A percentile compares a stretch with the other conserved stretches of the same genome.
phyloP scores from a whole-genome alignment of 2,113 vertebrate genomes.

The Chinchilla lanigera region DNA sequence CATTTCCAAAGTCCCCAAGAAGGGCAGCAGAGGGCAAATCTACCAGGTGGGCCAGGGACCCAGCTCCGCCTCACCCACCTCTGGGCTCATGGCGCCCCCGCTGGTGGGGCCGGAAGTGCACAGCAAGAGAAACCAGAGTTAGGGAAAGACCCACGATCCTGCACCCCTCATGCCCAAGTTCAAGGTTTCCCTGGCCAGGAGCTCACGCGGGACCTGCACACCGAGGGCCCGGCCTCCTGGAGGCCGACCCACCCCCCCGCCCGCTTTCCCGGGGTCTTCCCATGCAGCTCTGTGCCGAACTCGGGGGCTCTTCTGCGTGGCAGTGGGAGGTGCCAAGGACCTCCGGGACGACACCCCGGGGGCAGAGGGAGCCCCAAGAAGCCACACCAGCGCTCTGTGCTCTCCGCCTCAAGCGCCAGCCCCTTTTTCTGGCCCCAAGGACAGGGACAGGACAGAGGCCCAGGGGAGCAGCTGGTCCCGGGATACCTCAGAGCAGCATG shows the following conservation, averaged over 20 bases:
- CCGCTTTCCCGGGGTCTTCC: rapidly evolving
- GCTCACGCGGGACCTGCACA: background rate
- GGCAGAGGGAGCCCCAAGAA: background rate
- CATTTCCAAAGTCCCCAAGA: background rate
- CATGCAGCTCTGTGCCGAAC: rapidly evolving
- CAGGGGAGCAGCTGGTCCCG: rapidly evolving
- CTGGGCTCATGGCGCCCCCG: background rate
- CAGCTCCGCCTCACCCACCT: too few species aligned
- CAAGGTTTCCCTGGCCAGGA: background rate
- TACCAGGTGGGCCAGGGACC: rapidly evolving
- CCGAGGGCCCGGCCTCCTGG: rapidly evolving
- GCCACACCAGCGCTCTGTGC: rapidly evolving
- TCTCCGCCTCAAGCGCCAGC: background rate
- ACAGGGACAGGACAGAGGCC: rapidly evolving
- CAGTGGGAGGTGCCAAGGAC: rapidly evolving
- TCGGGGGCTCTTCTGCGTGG: background rate
- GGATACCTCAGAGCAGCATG: background rate
- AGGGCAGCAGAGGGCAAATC: background rate
- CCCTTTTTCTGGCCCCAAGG: background rate
- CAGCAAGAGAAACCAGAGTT: background rate
- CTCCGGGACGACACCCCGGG: rapidly evolving
- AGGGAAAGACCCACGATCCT: background rate
- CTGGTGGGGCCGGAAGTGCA: background rate
- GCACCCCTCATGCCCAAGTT: rapidly evolving
- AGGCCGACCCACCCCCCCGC: background rate